These are phyloP conservation scores for Drosophila kepulauana DNA, from an alignment of 1,140 invertebrate species.

Conservation along the genomic window DNA sequence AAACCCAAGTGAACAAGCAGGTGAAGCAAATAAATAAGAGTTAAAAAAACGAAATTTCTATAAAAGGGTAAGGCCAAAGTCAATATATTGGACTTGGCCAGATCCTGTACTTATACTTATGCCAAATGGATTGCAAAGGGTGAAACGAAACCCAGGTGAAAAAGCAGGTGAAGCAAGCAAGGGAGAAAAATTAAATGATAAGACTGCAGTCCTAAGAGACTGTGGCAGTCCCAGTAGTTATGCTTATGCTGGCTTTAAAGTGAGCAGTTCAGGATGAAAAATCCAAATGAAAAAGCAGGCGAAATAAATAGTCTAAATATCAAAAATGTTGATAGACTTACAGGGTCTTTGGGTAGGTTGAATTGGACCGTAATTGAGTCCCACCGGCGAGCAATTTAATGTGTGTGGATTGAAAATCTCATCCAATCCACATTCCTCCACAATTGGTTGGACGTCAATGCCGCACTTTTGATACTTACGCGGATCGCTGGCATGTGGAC, in stretches of 20 bases:
- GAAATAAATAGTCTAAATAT: conserved; percentile 13
- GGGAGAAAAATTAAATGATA: background rate
- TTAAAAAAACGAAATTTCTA: too few species aligned
- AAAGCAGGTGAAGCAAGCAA: conserved; percentile 51
- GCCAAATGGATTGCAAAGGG: conserved; percentile 32
- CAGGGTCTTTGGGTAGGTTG: conserved; percentile 72
- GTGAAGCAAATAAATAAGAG: conserved; percentile 18
- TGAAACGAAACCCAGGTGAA: conserved; percentile 38
- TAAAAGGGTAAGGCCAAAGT: too few species aligned
- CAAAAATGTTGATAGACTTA: conserved; percentile 47
- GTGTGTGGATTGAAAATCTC: conserved; percentile 88
- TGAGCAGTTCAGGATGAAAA: conserved; percentile 36
- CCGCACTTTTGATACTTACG: conserved; percentile 88
- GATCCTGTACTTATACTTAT: too few species aligned
- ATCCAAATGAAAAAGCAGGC: conserved; percentile 50
- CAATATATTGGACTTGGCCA: too few species aligned
- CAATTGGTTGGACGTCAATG: conserved; percentile 86
- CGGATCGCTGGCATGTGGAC: conserved; percentile 87
- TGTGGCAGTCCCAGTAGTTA: background rate
- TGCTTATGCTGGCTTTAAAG: background rate
- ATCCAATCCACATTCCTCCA: conserved; percentile 87
- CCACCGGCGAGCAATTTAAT: conserved; percentile 85
- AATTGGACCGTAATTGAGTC: conserved; percentile 83
- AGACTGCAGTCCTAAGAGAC: background rate
- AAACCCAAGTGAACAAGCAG: conserved; percentile 49